These are phyloP conservation scores for Enoplosus armatus DNA, from an alignment of 2,797 vertebrate species.

Conservation along the genomic window DNA sequence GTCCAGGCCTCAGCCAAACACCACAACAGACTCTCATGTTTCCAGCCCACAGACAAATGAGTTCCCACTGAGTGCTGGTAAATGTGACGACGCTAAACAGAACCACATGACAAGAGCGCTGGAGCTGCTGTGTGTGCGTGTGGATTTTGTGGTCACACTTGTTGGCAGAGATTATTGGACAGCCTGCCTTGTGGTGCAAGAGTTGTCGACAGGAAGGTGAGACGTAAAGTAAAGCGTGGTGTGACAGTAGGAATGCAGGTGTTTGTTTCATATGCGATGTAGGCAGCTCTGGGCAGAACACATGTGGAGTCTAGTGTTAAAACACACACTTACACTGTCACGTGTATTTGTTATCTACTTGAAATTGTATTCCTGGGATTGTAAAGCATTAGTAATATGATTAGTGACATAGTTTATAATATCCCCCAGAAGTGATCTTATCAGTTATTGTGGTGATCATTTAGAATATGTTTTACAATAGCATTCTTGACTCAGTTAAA, in stretches of 20 bases:
- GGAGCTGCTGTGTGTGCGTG: slow-evolving; percentile 11
- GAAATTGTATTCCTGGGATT: not conserved
- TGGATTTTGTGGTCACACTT: slow-evolving; percentile 8
- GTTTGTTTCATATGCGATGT: slow-evolving; percentile 50
- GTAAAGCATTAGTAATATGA: not conserved
- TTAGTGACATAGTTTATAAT: not conserved
- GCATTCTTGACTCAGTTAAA: not conserved
- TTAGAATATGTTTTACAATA: not conserved
- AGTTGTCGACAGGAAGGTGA: slow-evolving; percentile 25
- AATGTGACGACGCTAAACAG: slow-evolving; percentile 71
- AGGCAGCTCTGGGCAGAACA: slow-evolving; percentile 25
- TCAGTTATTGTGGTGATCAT: not conserved
- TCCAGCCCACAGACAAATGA: slow-evolving; percentile 53
- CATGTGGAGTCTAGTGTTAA: not conserved
- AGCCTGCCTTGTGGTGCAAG: slow-evolving; percentile 36
- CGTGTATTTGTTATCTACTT: not conserved
- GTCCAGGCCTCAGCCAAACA: slow-evolving; percentile 59
- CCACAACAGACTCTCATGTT: slow-evolving; percentile 75
- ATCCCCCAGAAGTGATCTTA: not conserved
- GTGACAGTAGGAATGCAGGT: slow-evolving; percentile 35
- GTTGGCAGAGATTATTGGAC: not conserved
- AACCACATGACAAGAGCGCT: slow-evolving; percentile 67
- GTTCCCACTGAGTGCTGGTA: slow-evolving; percentile 53
- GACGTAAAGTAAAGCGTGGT: slow-evolving; percentile 7
- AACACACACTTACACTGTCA: not conserved